These are phyloP conservation scores for Ferrisia virgata DNA, from an alignment of 2,888 invertebrate species.

Conservation along the genomic window DNA sequence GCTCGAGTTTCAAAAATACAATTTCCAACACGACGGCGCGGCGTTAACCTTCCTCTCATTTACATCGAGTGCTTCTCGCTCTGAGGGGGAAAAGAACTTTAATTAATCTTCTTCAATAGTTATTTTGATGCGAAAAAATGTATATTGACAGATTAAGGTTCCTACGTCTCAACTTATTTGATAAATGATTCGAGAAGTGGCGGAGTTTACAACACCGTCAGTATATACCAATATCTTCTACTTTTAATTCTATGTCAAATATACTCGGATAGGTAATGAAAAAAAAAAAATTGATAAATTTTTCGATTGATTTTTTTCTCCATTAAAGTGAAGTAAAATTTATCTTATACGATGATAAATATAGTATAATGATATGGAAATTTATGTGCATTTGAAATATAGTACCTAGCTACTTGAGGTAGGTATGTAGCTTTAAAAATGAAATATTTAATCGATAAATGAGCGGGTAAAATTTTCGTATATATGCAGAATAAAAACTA, in stretches of 20 bases:
- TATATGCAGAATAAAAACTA: neutral
- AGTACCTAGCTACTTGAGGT: no score
- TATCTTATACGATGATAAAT: no score
- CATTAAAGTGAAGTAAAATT: no score
- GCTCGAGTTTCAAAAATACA: neutral
- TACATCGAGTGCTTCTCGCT: neutral
- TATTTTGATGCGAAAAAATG: neutral
- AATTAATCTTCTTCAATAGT: neutral
- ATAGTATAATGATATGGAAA: no score
- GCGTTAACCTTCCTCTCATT: neutral
- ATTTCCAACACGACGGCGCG: neutral
- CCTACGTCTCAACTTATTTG: neutral
- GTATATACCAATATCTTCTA: no score
- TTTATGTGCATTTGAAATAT: no score
- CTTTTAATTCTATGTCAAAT: no score
- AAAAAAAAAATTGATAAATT: neutral
- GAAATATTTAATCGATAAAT: no score
- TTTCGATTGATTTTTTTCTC: neutral
- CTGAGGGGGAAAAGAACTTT: neutral
- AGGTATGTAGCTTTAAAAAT: no score
- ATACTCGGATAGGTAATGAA: neutral
- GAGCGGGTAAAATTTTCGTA: no score
- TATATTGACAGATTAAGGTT: conserved; percentile 14
- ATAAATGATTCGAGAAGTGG: neutral
- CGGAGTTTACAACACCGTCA: neutral